Evolutionary conservation across 2,888 invertebrate genomes (phyloP), one percentile per base, ranked within the genome.

Genomic region (Noctua pronuba): DNA sequence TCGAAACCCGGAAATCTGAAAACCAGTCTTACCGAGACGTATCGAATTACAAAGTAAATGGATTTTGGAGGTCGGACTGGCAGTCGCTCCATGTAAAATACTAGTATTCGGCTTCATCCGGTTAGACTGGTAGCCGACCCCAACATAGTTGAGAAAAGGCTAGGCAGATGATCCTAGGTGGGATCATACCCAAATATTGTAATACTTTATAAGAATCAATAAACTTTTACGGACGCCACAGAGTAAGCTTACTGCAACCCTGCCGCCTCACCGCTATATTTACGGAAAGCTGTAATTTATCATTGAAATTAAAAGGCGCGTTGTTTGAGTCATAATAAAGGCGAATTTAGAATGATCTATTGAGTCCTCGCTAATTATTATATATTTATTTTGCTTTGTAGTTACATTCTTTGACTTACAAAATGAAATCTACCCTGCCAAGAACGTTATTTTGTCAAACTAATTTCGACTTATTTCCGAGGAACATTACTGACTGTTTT

Each of bases 241-340:
- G 41, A 87, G n/a, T 77, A 35, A n/a, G 46, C n/a, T 67, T 82
- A 76, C 84, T 84, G 80, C 35, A 21, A 24, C 1, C 49, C 28
- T 11, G n/a, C 38, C 31, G 46, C 44, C 55, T 24, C 49, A 71
- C 38, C 44, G 68, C 18, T 66, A 38, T 88, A 88, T 89, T 92
- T 92, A 91, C 91, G 89, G 91, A 89, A 91, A 92, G 90, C 90
- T 90, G 92, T 93, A 93, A 94, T 94, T 94, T 93, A 94, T 94
- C 94, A 93, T 91, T 89, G 87, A 92, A 94, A 93, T 94, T 93
- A 93, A 92, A 93, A 90, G 90, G 89, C 86, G 87, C 88, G 90
- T 91, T 93, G 91, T 91, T 91, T 87, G 83, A 90, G 88, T 90
- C 87, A 89, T 90, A 88, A 90, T 88, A 89, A 88, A 86, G 84